These are phyloP conservation scores for Phymastichus coffea DNA, from an alignment of 1,140 invertebrate species.

Conservation along the genomic window DNA sequence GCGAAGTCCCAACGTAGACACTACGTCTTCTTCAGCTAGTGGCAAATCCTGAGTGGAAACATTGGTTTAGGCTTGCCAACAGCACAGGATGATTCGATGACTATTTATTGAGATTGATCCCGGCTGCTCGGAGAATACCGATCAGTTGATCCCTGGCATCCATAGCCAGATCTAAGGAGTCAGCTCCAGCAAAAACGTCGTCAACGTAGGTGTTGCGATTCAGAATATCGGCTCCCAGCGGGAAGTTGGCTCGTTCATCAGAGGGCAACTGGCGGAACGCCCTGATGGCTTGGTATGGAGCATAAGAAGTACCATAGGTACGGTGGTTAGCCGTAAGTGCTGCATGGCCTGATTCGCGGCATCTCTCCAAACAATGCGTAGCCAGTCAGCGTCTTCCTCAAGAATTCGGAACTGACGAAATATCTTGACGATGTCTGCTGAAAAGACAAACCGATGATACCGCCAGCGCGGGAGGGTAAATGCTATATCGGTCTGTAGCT, in stretches of 20 bases:
- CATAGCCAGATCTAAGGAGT: not conserved
- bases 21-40: not conserved
- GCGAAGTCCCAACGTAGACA: not conserved
- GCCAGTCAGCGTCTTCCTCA: not conserved
- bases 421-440: conserved; percentile 17
- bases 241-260: not conserved
- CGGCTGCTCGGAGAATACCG: not conserved
- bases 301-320: conserved; percentile 17
- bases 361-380: conserved; percentile 3
- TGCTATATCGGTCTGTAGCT: conserved; percentile 11
- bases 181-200: not conserved
- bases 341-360: not conserved
- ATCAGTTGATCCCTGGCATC: not conserved
- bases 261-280: not conserved
- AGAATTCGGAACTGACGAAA: conserved; percentile 6
- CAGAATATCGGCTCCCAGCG: not conserved
- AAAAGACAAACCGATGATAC: not conserved
- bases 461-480: conserved; percentile 1
- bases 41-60: no score
- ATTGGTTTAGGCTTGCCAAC: not conserved
- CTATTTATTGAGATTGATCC: not conserved
- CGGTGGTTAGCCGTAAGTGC: not conserved
- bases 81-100: no score
- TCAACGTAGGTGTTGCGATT: not conserved
- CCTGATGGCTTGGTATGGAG: conserved; percentile 16